phyloP scores from a whole-genome alignment of 2,888 invertebrate species.

The Sminthurinus aureus region DNA sequence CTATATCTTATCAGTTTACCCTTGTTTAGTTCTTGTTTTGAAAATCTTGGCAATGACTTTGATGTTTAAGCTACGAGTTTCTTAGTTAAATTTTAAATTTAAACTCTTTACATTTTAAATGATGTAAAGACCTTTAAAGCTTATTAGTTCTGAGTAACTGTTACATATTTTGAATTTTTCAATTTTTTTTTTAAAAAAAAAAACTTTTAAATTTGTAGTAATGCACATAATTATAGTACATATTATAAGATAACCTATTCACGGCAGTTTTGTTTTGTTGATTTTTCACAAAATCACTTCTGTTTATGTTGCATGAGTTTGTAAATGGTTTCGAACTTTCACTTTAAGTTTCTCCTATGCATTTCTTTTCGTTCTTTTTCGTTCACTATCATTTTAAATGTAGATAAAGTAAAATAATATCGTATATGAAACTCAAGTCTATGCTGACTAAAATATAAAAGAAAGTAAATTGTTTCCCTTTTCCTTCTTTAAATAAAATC shows the following conservation, averaged over 20 bases:
- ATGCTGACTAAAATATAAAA: background rate
- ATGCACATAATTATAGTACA: background rate
- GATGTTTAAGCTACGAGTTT: background rate
- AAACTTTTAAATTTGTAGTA: background rate
- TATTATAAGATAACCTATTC: background rate
- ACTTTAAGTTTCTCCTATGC: background rate
- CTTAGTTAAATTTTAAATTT: background rate
- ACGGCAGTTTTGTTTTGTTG: background rate
- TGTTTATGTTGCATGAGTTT: background rate
- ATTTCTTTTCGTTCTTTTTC: background rate
- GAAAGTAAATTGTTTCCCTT: background rate
- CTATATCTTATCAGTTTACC: background rate
- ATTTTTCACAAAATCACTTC: background rate
- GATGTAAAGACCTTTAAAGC: background rate
- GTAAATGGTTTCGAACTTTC: no score
- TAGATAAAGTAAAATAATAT: background rate
- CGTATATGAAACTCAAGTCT: background rate
- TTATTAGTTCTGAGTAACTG: background rate
- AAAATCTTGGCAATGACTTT: slow-evolving; percentile 6
- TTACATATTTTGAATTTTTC: background rate
- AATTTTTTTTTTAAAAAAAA: background rate
- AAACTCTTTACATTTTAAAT: background rate
- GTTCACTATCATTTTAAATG: background rate
- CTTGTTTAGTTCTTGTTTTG: background rate
- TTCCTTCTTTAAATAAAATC: no score